phyloP scores from a whole-genome alignment of 2,113 vertebrate genomes.

The Rhadina sibilatrix region DNA sequence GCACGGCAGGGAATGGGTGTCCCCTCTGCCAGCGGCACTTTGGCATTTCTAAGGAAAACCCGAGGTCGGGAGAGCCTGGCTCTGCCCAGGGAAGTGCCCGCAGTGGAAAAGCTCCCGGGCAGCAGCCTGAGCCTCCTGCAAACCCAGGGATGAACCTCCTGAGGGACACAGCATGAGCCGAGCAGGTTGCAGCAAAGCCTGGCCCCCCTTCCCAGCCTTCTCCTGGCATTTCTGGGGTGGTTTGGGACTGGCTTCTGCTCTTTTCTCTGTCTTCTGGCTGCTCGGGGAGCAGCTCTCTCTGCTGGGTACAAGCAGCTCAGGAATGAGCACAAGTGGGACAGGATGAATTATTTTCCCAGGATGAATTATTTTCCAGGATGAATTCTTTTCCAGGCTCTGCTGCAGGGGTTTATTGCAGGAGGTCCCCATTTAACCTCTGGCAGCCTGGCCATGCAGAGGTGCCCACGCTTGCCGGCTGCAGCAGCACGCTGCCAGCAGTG shows the following conservation, averaged over 20 bases:
- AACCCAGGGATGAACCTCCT: neutral
- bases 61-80: neutral
- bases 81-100: neutral
- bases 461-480: neutral
- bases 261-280: neutral
- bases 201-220: neutral
- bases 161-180: accelerated
- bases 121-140: neutral
- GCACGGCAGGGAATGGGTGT: neutral
- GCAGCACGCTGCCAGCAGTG: neutral
- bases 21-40: neutral
- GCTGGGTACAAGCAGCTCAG: neutral
- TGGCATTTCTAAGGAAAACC: neutral
- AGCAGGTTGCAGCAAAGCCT: neutral
- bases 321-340: neutral
- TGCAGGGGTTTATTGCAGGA: neutral
- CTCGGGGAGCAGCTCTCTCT: neutral
- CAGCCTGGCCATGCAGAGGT: neutral
- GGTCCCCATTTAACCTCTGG: neutral
- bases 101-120: neutral
- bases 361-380: neutral
- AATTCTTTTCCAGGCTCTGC: neutral
- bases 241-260: neutral
- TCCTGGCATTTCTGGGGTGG: neutral
- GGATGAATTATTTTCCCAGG: neutral